Base-by-base conservation (phyloP, 2,113 vertebrate species). In the Ammodytes marinus region DNA sequence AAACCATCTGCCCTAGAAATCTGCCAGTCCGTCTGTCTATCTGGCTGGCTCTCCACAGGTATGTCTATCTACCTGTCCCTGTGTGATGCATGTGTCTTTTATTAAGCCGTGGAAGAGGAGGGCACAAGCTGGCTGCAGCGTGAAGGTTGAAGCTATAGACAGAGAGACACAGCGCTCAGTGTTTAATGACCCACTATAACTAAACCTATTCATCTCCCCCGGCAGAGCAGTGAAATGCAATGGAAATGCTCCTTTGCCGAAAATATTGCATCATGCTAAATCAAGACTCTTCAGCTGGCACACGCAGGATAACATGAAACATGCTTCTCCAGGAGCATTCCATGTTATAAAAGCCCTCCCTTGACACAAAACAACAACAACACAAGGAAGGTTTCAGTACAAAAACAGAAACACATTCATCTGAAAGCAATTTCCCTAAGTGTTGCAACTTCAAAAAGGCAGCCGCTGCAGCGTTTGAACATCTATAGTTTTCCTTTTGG, bases 141-240 rank as follows among this genome's bases (percentile, higher is more conserved):
- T 91, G 92, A 93, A 93, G 92, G 91, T 89, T 94, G 90, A 91
- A 92, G 88, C 79, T 82, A 81, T 71, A 88, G 87, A 88, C 87
- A 84, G 77, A 59, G 80, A 71, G 78, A 89, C 83, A 84, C 77
- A 82, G 69, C 37, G 77, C 88, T 85, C 86, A 40, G 80, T 89
- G 91, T 89, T 92, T 93, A 93, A 93, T 92, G 92, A 91, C 88
- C 91, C 88, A 80, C 81, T 89, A 79, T 90, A 92, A 90, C 87
- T 89, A 91, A 65, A 90, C 75, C 89, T 85, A 92, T 93, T 88
- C 92, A 89, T 94, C 90, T 92, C 86, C 79, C 75, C 57, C 55
- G 64, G 78, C 81, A 85, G 74, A 89, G 84, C 75, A 40, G 77
- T 70, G 78, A 81, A 87, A 87, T 17, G 39, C 83, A 61, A 79